Evolutionary conservation across 2,888 invertebrate species (phyloP).

Genomic region (Lypha dubia): DNA sequence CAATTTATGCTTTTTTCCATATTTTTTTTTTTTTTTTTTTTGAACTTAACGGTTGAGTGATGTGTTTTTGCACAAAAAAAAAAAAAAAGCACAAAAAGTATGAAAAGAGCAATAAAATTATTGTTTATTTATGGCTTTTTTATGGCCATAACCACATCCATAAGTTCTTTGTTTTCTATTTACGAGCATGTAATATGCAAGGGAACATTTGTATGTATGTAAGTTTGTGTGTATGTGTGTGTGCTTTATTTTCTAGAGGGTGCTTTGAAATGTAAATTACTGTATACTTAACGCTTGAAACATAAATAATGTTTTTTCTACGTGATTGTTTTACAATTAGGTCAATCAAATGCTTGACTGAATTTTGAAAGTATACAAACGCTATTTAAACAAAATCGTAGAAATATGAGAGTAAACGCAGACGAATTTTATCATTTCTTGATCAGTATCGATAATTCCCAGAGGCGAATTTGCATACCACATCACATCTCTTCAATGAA

Average conservation of each 20-base stretch:
- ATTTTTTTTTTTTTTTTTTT: too few relatives aligned
- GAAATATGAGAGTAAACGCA: too few relatives aligned
- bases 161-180: background rate
- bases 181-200: background rate
- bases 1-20: conserved; percentile 16
- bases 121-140: conserved; percentile 21
- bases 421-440: background rate
- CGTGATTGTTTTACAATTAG: conserved; percentile 61
- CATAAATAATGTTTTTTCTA: conserved; percentile 44
- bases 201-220: background rate
- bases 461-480: too few relatives aligned
- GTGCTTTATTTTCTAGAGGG: background rate
- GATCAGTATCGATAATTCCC: background rate
- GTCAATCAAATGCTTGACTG: conserved; percentile 38
- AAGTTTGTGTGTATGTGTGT: background rate
- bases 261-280: background rate
- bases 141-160: conserved; percentile 20
- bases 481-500: too few relatives aligned
- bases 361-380: background rate
- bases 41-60: conserved; percentile 12
- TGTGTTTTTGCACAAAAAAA: background rate
- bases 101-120: conserved; percentile 1
- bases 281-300: background rate
- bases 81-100: conserved; percentile 6
- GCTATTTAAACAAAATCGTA: background rate